Base-by-base conservation (phyloP, 2,888 invertebrate species). In the Catocala fraxini region DNA sequence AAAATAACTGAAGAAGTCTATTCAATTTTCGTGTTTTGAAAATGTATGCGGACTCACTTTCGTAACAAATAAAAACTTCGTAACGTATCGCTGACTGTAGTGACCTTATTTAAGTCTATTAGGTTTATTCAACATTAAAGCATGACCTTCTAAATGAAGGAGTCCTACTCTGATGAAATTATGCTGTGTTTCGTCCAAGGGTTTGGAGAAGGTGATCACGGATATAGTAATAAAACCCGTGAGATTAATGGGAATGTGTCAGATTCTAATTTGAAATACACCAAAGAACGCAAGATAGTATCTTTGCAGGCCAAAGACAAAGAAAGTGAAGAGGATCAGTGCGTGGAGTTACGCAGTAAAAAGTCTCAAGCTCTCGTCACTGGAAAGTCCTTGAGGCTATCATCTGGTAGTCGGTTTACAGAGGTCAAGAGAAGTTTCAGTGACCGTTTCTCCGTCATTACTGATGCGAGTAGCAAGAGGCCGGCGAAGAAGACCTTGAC, bases 171-270 rank as follows among this genome's bases (percentile, higher is more conserved):
- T 75, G 91, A 93, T 79, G 92, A 93, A 86, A 96, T 95, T 90
- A 96, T 96, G 96, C 94, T 96, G 89, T 96, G 96, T 92, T 96
- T 96, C 81, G 96, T 96, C 80, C 96, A 96, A 91, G 95, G 96
- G 70, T 96, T 96, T 84, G 95, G 95, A 70, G 90, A 93, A 71
- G 86, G 86, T 66, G 89, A 89, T 62, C 84, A 85, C 63, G 90
- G 83, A 34, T 86, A 81, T 67, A 89, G 81, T 59, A 90, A 89
- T 59, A 90, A 89, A 69, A 87, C 77, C 76, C 80, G 85, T 62
- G 92, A 92, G 71, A 86, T 88, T 61, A 83, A 84, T 57, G 81
- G 83, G 59, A 87, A 89, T 69, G 79, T 85, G 65, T 69, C 81
- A 33, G 91, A 91, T 62, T 84, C 87, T 62, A 84, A 87, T 60